phyloP scores from a whole-genome alignment of 2,888 invertebrate genomes.

The Hybos culiciformis region DNA sequence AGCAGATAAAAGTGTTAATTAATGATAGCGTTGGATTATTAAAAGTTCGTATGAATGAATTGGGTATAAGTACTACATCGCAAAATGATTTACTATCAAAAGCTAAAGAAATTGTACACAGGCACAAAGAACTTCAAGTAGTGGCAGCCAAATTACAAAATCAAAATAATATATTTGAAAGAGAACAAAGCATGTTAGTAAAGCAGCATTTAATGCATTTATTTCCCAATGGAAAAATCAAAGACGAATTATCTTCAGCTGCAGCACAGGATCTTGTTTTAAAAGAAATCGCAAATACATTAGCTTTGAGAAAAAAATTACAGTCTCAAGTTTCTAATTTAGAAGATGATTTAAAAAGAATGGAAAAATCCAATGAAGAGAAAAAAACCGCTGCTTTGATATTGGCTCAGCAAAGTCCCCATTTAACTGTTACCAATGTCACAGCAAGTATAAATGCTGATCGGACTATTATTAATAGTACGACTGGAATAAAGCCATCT shows the following conservation, averaged over 20 bases:
- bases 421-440: constrained; percentile 22
- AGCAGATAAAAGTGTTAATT: constrained; percentile 82
- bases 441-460: constrained; percentile 20
- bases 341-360: constrained; percentile 59
- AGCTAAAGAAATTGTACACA: constrained; percentile 82
- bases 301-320: constrained; percentile 70
- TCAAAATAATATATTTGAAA: constrained; percentile 57
- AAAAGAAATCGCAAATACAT: constrained; percentile 72
- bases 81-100: constrained; percentile 73
- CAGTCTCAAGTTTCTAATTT: constrained; percentile 67
- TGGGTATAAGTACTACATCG: constrained; percentile 77
- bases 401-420: constrained; percentile 30
- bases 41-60: constrained; percentile 79
- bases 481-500: constrained; percentile 19
- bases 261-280: constrained; percentile 70
- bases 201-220: constrained; percentile 58
- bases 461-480: constrained; percentile 23
- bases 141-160: constrained; percentile 75
- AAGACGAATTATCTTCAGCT: constrained; percentile 45
- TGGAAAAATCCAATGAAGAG: constrained; percentile 59
- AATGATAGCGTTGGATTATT: constrained; percentile 82
- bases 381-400: constrained; percentile 38
- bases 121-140: constrained; percentile 84
- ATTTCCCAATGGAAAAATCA: constrained; percentile 21
- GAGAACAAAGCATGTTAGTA: constrained; percentile 59